Base-by-base conservation (phyloP, 2,888 invertebrate species). In the Tachina grossa region DNA sequence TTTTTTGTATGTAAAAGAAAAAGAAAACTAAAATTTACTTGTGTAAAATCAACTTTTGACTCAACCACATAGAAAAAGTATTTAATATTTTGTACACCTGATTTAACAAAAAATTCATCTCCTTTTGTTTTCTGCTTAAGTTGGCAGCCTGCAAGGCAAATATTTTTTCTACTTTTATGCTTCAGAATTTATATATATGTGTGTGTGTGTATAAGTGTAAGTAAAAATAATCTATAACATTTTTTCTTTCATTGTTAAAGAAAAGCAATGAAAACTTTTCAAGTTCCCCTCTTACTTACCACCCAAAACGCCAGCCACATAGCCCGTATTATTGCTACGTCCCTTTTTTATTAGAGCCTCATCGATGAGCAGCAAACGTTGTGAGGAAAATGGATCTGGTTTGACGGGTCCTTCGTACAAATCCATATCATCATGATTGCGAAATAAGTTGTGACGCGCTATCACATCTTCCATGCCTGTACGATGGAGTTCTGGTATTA, bases 381-480 rank as follows among this genome's bases (percentile, higher is more conserved):
- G 89, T 1, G 91, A 89, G 8, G 90, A 89, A 85, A 97, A 93
- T n/a, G 97, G 97, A 93, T 97, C 97, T 11, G 97, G 96, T 85
- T 98, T 94, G 45, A 98, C 97, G 61, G 96, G 95, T 66, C 98
- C 98, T 91, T 98, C 98, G 93, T 98, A 98, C 39, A 98, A 93
- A 86, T 96, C 96, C 88, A 96, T 96, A 92, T 98, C 97, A 91
- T 97, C 96, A 93, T 97, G 96, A 93, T 97, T 96, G 88, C 96
- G 95, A 93, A 98, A 97, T 87, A 98, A 94, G 93, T 98, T 98
- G 93, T 98, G 97, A 65, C 96, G 94, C 1, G 96, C 96, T 59
- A 96, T 96, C 10, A 97, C 97, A 92, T 97, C 97, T 90, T 97
- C 97, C 97, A 97, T 97, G 5, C 97, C 97, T 0, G 97, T 96